A percentile compares a stretch with the other conserved stretches of the same genome.
phyloP scores from a whole-genome alignment of 2,888 invertebrate genomes.

The Megastigmus dorsalis region DNA sequence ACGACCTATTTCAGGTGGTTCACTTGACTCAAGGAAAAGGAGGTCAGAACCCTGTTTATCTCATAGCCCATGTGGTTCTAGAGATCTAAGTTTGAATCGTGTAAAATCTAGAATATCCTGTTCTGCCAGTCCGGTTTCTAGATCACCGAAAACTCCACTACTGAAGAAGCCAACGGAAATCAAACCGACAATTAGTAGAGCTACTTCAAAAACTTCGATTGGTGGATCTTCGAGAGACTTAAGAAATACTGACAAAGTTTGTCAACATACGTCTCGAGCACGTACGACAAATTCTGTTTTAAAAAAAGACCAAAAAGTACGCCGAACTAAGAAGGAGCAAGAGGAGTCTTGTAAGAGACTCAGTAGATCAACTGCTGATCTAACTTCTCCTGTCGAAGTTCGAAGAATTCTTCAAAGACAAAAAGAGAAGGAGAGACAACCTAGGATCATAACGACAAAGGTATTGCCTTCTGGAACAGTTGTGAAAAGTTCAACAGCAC shows the following conservation, averaged over 20 bases:
- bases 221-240: constrained; percentile 32
- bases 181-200: constrained; percentile 56
- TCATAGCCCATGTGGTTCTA: constrained; percentile 39
- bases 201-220: constrained; percentile 46
- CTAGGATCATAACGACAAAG: constrained; percentile 55
- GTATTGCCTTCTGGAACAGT: constrained; percentile 68
- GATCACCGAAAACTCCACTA: constrained; percentile 40
- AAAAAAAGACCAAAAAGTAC: constrained; percentile 55
- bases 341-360: constrained; percentile 66
- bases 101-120: constrained; percentile 51
- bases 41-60: constrained; percentile 59
- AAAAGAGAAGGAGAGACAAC: constrained; percentile 60
- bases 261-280: constrained; percentile 37
- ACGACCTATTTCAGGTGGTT: constrained; percentile 43
- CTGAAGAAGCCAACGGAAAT: constrained; percentile 49
- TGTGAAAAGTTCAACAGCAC: constrained; percentile 72
- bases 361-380: constrained; percentile 75
- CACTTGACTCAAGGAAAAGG: constrained; percentile 56
- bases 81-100: constrained; percentile 1
- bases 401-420: constrained; percentile 65
- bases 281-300: constrained; percentile 23
- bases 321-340: constrained; percentile 63
- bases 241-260: constrained; percentile 36
- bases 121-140: constrained; percentile 58
- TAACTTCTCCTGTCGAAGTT: constrained; percentile 77